These are phyloP conservation scores for Sarcophaga bullata DNA, from an alignment of 1,140 invertebrate genomes.

Conservation along the genomic window DNA sequence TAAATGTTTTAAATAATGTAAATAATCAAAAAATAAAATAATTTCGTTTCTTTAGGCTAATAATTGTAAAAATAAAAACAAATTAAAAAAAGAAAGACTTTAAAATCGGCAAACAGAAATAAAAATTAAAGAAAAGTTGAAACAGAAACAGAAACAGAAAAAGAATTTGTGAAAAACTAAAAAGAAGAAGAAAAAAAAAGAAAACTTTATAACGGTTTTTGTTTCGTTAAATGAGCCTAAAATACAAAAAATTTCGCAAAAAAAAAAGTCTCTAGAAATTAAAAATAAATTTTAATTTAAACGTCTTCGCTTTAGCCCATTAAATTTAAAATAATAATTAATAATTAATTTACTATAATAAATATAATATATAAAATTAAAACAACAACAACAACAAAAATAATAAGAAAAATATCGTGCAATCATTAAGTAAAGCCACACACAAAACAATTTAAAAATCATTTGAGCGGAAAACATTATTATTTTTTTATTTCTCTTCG, in stretches of 20 bases:
- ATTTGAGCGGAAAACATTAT: background rate
- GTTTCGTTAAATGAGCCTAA: conserved; percentile 18
- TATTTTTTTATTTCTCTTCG: too few relatives aligned
- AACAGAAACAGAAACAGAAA: too few relatives aligned
- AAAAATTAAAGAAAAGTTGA: too few relatives aligned
- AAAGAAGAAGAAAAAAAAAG: background rate
- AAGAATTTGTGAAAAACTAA: background rate
- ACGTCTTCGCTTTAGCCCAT: conserved; percentile 11
- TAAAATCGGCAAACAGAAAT: background rate
- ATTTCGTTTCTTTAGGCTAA: background rate
- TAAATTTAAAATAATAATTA: background rate
- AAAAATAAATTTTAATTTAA: too few relatives aligned
- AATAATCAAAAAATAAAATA: background rate
- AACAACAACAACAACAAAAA: too few relatives aligned
- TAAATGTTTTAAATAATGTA: conserved; percentile 20
- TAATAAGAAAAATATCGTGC: conserved; percentile 10
- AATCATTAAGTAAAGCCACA: conserved; percentile 12
- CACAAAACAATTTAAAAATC: background rate
- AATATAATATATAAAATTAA: background rate
- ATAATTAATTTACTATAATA: conserved; percentile 1
- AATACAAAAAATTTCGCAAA: background rate
- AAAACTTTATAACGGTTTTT: background rate
- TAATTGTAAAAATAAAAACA: background rate
- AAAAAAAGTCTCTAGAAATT: background rate
- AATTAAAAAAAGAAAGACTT: background rate